Evolutionary conservation across 1,140 invertebrate genomes (phyloP).

Genomic region (Drosophila paulistorum): DNA sequence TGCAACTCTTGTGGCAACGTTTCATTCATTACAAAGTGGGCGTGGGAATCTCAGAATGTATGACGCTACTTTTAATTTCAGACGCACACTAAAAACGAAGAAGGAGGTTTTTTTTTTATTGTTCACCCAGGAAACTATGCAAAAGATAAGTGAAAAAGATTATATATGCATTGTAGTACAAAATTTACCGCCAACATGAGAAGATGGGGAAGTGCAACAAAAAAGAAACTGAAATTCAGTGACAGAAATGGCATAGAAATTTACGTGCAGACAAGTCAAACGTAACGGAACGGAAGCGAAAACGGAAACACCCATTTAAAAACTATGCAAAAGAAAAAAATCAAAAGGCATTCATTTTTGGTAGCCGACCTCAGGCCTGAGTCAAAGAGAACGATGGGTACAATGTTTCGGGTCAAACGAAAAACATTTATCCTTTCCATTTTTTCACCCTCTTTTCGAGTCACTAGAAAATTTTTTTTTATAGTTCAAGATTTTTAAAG

Average conservation of each 20-base stretch:
- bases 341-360: conserved; percentile 45
- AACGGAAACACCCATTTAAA: conserved; percentile 75
- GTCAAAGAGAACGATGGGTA: conserved; percentile 32
- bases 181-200: conserved; percentile 75
- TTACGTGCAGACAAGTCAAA: conserved; percentile 75
- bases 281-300: conserved; percentile 68
- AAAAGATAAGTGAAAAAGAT: conserved; percentile 78
- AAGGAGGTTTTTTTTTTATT: background rate
- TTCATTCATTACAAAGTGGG: conserved; percentile 53
- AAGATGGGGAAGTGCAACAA: conserved; percentile 4
- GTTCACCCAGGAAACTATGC: conserved; percentile 59
- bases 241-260: conserved; percentile 57
- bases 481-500: conserved; percentile 2
- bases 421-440: conserved; percentile 43
- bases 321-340: conserved; percentile 43
- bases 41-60: conserved; percentile 55
- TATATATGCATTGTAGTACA: conserved; percentile 76
- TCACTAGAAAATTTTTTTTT: conserved; percentile 45
- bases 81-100: conserved; percentile 50
- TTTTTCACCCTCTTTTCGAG: background rate
- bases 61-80: conserved; percentile 71
- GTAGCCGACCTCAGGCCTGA: conserved; percentile 38
- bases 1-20: conserved; percentile 51
- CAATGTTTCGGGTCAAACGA: conserved; percentile 47
- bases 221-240: conserved; percentile 35